Base-by-base conservation (phyloP, 2,113 vertebrate species). In the Miniopterus natalensis region DNA sequence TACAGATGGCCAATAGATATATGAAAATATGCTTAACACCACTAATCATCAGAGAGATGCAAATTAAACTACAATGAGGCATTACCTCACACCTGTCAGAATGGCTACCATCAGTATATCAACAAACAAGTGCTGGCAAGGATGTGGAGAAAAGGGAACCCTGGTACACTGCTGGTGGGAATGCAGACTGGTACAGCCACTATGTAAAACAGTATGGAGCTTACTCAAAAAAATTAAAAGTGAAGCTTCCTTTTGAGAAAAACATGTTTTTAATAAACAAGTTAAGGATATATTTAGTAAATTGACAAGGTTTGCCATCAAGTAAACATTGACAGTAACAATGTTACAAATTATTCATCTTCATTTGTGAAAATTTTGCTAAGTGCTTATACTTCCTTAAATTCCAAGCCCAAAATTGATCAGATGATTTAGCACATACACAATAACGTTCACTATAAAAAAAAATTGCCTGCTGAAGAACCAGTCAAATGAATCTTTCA, bases 201-300 rank as follows among this genome's bases (percentile, higher is more conserved):
- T 63, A 31, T 63, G 27, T 3, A 63, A 63, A 63, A 27, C 12
- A 31, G 61, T 63, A 63, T 63, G 61, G 61, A 29, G 61, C 14
- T 63, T 31, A 25, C 27, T 63, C 27, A 31, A 63, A 63, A 53
- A 63, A 31, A 63, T 63, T 29, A 63, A 53, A 63, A 31, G 29
- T 63, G 27, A 29, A 63, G 31, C 61, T 63, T 23, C 3, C 1
- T 1, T 61, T 61, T 61, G 80, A 57, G 79, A 45, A 75, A 85
- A 84, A 71, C 14, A 70, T 42, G 10, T 66, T 94, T 95, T 96
- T 75, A 80, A 92, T 87, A 17, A 94, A 90, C 29, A 53, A 86
- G 66, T 87, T 70, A 94, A 55, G 15, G 27, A 36, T 71, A 71
- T 8, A 42, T 53, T 83, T 73, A 66, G 12, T 45, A 93, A 77